phyloP scores from a whole-genome alignment of 2,888 invertebrate genomes.

The Eupelmus urozonus region DNA sequence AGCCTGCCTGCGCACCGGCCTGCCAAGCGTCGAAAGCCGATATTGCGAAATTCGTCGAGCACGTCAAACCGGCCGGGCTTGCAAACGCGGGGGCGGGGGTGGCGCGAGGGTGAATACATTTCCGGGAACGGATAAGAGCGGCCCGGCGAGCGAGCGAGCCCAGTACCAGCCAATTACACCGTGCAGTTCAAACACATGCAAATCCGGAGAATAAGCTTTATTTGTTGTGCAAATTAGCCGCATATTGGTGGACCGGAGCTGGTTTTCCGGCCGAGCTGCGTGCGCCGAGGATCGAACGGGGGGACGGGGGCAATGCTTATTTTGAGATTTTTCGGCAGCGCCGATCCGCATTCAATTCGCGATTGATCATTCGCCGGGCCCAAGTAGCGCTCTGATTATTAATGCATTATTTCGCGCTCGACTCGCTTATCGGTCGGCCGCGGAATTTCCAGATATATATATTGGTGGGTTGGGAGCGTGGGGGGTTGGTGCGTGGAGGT shows the following conservation, averaged over 20 bases:
- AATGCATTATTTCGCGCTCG: constrained; percentile 59
- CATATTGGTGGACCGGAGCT: constrained; percentile 75
- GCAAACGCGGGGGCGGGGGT: constrained; percentile 9
- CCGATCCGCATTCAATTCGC: constrained; percentile 56
- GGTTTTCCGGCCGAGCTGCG: constrained; percentile 65
- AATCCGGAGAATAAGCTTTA: constrained; percentile 77
- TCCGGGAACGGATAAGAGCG: constrained; percentile 57
- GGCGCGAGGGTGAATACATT: constrained; percentile 50
- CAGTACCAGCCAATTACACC: constrained; percentile 75
- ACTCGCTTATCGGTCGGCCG: constrained; percentile 44
- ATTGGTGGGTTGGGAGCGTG: constrained; percentile 19
- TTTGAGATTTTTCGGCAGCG: constrained; percentile 50
- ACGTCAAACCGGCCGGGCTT: constrained; percentile 45
- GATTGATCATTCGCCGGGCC: constrained; percentile 52
- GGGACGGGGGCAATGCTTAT: too few relatives aligned
- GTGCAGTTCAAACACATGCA: constrained; percentile 78
- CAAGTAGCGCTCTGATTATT: constrained; percentile 54
- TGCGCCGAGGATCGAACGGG: too few relatives aligned
- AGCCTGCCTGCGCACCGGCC: not conserved
- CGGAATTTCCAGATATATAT: constrained; percentile 57
- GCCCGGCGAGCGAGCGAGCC: constrained; percentile 25
- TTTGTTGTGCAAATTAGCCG: constrained; percentile 78
- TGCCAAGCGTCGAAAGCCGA: constrained; percentile 58
- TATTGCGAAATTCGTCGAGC: constrained; percentile 59
- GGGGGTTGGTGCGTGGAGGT: too few relatives aligned